Percentiles rank a stretch among this genome's conserved stretches.
Evolutionary conservation across 2,113 vertebrate species (phyloP).

Genomic region (Oplegnathus fasciatus): DNA sequence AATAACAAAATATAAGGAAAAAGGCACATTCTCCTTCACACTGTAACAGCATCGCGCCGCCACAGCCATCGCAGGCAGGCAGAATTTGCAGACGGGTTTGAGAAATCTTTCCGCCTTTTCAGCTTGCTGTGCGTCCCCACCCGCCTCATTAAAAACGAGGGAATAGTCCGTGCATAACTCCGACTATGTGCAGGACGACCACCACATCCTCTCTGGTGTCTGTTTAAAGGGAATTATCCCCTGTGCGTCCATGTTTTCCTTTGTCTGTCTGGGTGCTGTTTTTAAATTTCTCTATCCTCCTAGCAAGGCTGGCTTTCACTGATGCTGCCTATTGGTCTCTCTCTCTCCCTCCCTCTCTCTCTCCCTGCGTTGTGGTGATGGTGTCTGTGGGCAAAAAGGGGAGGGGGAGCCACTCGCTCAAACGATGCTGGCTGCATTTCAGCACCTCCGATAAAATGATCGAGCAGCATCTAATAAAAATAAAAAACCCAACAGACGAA

Average conservation of each 20-base stretch:
- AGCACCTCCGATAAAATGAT: constrained; percentile 74
- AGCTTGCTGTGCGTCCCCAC: constrained; percentile 78
- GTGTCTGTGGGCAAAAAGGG: constrained; percentile 78
- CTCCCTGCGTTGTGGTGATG: constrained; percentile 69
- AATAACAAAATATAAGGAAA: constrained; percentile 80
- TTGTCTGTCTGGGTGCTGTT: constrained; percentile 69
- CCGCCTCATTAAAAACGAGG: constrained; percentile 77
- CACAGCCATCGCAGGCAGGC: constrained; percentile 85
- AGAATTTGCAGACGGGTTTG: constrained; percentile 79
- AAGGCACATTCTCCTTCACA: constrained; percentile 77
- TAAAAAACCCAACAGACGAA: constrained; percentile 22
- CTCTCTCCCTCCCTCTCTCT: constrained; percentile 61
- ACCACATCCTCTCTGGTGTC: constrained; percentile 66
- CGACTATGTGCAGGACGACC: constrained; percentile 75
- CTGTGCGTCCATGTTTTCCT: constrained; percentile 79
- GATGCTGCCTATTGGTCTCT: constrained; percentile 74
- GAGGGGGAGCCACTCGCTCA: constrained; percentile 79
- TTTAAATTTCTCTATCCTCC: constrained; percentile 66
- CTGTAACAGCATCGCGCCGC: constrained; percentile 80
- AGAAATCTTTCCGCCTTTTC: constrained; percentile 81
- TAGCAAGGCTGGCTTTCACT: constrained; percentile 68
- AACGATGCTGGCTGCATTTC: constrained; percentile 79
- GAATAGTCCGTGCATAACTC: constrained; percentile 67
- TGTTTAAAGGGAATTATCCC: constrained; percentile 47
- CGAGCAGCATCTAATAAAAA: constrained; percentile 43